Evolutionary conservation across 2,888 invertebrate genomes (phyloP).

Genomic region (Cosmia pyralina): DNA sequence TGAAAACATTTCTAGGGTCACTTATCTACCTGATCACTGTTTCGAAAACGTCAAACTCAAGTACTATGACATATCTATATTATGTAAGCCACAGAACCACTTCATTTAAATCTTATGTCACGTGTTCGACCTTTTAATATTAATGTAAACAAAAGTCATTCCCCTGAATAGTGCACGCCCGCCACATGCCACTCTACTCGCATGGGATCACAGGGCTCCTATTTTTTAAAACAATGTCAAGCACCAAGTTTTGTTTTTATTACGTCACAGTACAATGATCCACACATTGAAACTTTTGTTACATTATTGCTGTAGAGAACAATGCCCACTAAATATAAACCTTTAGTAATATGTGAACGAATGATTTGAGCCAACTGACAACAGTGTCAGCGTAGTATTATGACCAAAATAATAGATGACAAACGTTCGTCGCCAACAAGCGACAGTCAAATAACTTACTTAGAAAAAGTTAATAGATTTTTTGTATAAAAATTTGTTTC

Average conservation of each 20-base stretch:
- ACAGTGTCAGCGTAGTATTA: constrained; percentile 14
- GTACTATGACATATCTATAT: constrained; percentile 3
- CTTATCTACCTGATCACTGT: constrained; percentile 5
- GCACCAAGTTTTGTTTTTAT: constrained; percentile 59
- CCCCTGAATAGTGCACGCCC: constrained; percentile 42
- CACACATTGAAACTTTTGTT: constrained; percentile 58
- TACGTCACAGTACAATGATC: constrained; percentile 61
- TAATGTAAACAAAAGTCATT: constrained; percentile 57
- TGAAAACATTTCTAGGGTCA: background rate
- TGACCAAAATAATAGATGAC: constrained; percentile 9
- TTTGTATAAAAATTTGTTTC: constrained; percentile 39
- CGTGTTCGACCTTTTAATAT: constrained; percentile 40
- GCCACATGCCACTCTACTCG: constrained; percentile 50
- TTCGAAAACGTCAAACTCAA: constrained; percentile 18
- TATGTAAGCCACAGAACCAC: constrained; percentile 31
- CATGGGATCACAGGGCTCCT: constrained; percentile 45
- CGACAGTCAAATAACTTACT: constrained; percentile 2
- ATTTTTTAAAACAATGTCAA: constrained; percentile 65
- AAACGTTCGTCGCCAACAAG: constrained; percentile 24
- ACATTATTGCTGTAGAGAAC: constrained; percentile 56
- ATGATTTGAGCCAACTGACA: constrained; percentile 43
- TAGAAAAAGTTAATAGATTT: constrained; percentile 53
- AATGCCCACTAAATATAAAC: constrained; percentile 61
- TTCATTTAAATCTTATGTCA: constrained; percentile 53
- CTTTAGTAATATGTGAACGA: constrained; percentile 46